Base-by-base conservation (phyloP, 2,797 vertebrate genomes). In the Crenichthys baileyi region DNA sequence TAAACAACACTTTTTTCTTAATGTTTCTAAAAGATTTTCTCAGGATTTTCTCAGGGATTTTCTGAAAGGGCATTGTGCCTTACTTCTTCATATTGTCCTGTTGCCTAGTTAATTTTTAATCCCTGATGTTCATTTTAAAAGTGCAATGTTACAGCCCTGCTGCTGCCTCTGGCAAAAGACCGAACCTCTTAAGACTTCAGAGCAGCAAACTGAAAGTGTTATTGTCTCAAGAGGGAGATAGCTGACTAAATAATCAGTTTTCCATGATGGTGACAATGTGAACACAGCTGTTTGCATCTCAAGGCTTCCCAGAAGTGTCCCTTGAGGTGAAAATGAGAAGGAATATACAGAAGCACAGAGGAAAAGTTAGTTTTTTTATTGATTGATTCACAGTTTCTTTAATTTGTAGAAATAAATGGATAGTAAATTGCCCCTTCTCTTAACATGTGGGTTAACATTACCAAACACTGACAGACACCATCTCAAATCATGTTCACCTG, bases 241-340 rank as follows among this genome's bases (percentile, higher is more conserved):
- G 87, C 89, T 95, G 94, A 95, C 94, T 95, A 95, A 96, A 96
- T 93, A 94, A 91, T 90, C 80, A 83, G 84, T 90, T 91, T 92
- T 89, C 83, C 87, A 61, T 90, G 84, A 81, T 72, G 67, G 89
- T 80, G 86, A 85, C 90, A 90, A 85, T 93, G 85, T 89, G 81
- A 76, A 82, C 93, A 87, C 94, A 95, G 93, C 95, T 95, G 95
- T 93, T 93, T 94, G 83, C 83, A 88, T 92, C 87, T 92, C 81
- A 93, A 88, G 84, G 80, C 81, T 80, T 61, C 60, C 60, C 15
- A 84, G 92, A 78, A 84, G 88, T 80, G 81, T 86, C 82, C 39
- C 76, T 72, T 75, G 77, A 44, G 48, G 76, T 89, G 58, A 81
- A 88, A 84, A 88, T 78, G 75, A 80, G 74, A 76, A 60, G 60